phyloP scores from a whole-genome alignment of 2,888 invertebrate genomes.

The Lasioglossum figueresi region DNA sequence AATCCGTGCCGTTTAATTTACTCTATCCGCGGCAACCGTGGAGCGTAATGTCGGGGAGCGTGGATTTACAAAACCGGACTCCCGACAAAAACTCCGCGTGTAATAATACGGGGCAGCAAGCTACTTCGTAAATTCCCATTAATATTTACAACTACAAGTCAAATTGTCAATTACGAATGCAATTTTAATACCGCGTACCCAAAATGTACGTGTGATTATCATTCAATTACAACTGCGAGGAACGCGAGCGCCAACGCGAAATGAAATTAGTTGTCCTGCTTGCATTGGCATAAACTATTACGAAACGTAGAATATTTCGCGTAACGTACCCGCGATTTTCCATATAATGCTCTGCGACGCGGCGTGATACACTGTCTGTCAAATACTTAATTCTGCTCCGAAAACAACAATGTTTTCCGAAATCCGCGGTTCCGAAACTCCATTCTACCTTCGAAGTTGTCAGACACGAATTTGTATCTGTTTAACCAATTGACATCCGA shows the following conservation, averaged over 20 bases:
- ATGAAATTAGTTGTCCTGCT: not conserved
- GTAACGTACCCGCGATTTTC: not conserved
- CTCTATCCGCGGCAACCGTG: not conserved
- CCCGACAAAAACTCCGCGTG: not conserved
- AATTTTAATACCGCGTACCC: not conserved
- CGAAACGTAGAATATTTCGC: not conserved
- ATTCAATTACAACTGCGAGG: not conserved
- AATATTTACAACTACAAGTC: not conserved
- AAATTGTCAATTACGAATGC: slow-evolving; percentile 4
- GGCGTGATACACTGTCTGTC: not conserved
- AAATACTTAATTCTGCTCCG: slow-evolving; percentile 19
- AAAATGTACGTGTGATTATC: not conserved
- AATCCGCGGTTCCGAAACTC: slow-evolving; percentile 21
- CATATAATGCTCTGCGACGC: not conserved
- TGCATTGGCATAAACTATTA: slow-evolving; percentile 8
- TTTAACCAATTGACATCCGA: not conserved
- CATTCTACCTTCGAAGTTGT: slow-evolving; percentile 31
- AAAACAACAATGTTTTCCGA: slow-evolving; percentile 24
- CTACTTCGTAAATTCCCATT: not conserved
- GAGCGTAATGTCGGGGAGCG: not conserved
- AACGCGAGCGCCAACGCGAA: not conserved
- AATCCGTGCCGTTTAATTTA: not conserved
- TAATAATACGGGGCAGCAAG: not conserved
- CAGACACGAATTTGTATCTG: not conserved
- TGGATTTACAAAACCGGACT: not conserved